Evolutionary conservation across 92 coral and sea anemone genomes (phyloP).

Genomic region (Actinernus sp.): DNA sequence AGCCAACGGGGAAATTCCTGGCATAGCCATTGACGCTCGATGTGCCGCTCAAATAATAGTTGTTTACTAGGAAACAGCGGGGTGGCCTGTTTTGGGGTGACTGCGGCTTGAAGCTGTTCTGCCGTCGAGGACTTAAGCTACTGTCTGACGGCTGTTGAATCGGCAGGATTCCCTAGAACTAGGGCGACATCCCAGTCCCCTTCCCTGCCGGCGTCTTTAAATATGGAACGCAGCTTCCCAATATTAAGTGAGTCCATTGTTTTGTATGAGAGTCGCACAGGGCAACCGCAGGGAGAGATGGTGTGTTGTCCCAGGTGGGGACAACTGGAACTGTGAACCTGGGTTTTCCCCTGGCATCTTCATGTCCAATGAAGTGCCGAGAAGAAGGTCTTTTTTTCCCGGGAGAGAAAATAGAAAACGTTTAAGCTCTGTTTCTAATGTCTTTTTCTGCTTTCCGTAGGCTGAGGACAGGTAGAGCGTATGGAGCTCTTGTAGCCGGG

Average conservation of each 20-base stretch:
- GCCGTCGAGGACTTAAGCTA: conserved; percentile 12
- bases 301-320: conserved; percentile 13
- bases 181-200: conserved; percentile 18
- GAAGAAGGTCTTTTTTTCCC: conserved; percentile 8
- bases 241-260: conserved; percentile 15
- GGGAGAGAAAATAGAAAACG: conserved; percentile 20
- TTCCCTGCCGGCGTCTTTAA: conserved; percentile 5
- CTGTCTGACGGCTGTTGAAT: neutral
- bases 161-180: conserved; percentile 29
- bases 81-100: too few relatives aligned
- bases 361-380: conserved; percentile 3
- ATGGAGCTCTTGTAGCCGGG: too few relatives aligned
- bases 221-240: too few relatives aligned
- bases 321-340: conserved; percentile 16
- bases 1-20: conserved; percentile 2
- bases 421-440: conserved; percentile 14
- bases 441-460: conserved; percentile 20
- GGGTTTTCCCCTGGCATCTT: conserved; percentile 22
- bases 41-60: too few relatives aligned
- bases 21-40: neutral
- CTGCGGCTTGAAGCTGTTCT: too few relatives aligned
- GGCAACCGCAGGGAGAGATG: conserved; percentile 30
- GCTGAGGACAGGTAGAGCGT: conserved; percentile 54
- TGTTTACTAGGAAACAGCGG: too few relatives aligned
- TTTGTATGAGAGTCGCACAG: too few relatives aligned